Conservation (phyloP, 92 coral and sea anemone genomes). For the Porites divaricata region DNA sequence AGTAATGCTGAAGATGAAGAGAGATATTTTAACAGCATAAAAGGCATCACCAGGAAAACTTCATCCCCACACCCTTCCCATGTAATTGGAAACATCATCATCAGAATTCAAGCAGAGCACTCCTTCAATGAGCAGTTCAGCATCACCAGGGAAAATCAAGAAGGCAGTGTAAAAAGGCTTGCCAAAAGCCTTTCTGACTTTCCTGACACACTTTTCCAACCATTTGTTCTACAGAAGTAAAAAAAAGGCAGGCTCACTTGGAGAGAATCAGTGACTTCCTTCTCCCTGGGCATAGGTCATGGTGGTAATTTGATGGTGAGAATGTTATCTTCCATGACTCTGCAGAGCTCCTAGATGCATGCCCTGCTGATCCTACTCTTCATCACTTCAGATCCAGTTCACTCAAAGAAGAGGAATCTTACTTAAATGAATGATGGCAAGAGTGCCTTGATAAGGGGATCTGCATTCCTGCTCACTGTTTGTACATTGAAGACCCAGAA, state of each 20-base stretch:
- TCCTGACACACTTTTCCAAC: no score
- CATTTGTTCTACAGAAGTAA: no score
- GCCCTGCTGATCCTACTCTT: constrained; percentile 3
- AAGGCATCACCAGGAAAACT: background rate
- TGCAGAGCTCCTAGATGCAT: background rate
- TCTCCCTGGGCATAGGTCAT: constrained; percentile 5
- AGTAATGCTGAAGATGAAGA: constrained; percentile 2
- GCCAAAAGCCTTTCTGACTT: constrained; percentile 1
- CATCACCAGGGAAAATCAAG: background rate
- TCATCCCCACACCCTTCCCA: background rate
- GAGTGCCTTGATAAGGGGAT: no score
- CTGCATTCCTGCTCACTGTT: no score
- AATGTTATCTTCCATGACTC: constrained; percentile 6
- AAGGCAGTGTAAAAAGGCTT: constrained; percentile 6
- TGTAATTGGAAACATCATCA: no score
- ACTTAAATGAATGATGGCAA: constrained; percentile 6
- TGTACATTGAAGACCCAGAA: no score
- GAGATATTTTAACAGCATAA: background rate
- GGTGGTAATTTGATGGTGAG: constrained; percentile 20
- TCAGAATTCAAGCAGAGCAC: no score
- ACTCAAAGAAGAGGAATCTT: constrained; percentile 6
- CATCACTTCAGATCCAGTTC: constrained; percentile 35
- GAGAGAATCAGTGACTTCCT: constrained; percentile 31
- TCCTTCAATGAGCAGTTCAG: constrained; percentile 29
- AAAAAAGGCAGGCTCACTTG: constrained; percentile 22